phyloP scores from a whole-genome alignment of 2,113 vertebrate genomes.

The Misgurnus anguillicaudatus region DNA sequence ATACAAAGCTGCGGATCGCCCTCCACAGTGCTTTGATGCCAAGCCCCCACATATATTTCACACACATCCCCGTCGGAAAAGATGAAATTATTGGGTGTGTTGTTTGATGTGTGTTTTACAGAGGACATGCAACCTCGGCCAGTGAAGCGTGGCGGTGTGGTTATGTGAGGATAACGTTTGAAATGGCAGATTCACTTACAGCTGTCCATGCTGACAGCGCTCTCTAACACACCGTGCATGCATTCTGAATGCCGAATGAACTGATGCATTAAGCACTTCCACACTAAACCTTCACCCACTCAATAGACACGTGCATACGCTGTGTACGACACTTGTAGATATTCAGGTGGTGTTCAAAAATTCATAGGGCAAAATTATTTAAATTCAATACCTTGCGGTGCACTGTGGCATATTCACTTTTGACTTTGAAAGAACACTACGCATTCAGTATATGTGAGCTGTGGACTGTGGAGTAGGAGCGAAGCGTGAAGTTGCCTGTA shows the following conservation, averaged over 20 bases:
- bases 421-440: neutral
- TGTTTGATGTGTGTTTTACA: slow-evolving; percentile 38
- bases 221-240: slow-evolving; percentile 6
- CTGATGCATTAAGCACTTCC: neutral
- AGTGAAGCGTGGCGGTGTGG: neutral
- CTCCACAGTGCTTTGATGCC: slow-evolving; percentile 44
- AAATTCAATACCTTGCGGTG: neutral
- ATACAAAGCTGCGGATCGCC: slow-evolving; percentile 20
- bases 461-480: neutral
- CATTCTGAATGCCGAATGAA: slow-evolving; percentile 8
- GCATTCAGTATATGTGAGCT: neutral
- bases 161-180: slow-evolving; percentile 38
- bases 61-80: slow-evolving; percentile 52
- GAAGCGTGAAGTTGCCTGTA: too few species aligned
- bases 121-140: slow-evolving; percentile 3
- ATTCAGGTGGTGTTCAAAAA: slow-evolving; percentile 5
- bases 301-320: slow-evolving; percentile 6
- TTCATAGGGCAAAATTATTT: neutral
- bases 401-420: neutral
- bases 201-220: neutral
- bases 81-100: slow-evolving; percentile 52
- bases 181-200: slow-evolving; percentile 23
- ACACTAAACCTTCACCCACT: neutral
- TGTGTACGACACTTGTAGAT: neutral
- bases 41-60: slow-evolving; percentile 42